Base-by-base conservation (phyloP, 2,888 invertebrate genomes). In the Baccha elongata region DNA sequence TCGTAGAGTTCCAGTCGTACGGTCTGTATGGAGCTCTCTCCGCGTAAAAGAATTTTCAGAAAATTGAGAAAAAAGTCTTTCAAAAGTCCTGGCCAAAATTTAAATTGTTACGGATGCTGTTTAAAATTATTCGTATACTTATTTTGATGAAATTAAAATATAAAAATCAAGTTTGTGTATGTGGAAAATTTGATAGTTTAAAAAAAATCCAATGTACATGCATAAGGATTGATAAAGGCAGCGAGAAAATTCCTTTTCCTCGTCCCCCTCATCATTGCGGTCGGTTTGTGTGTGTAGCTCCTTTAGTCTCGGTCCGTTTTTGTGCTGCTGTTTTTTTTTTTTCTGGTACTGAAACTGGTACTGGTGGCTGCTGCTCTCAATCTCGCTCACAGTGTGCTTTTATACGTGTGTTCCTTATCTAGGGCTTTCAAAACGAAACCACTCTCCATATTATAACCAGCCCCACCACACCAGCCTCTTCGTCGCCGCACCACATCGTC, bases 1-100 rank as follows among this genome's bases (percentile, higher is more conserved):
- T 83, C 68, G 83, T 78, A 52, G 83, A 78, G 83, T 83, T 83
- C 83, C 83, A 83, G 78, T 83, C 67, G 78, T 83, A 73, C 83
- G 83, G 83, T 78, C 83, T 83, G 83, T 73, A 83, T 83, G 83
- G 83, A 83, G 83, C 73, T 83, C 83, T 78, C 78, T 73, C 78
- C 78, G 83, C 83, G 83, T 78, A 72, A 83, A 72, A 78, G 78
- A 40, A 73, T 78, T 73, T 83, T 83, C 62, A 83, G 55, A 78
- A 83, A 83, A 58, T 73, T 78, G 42, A 83, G 83, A 55, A 83
- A 83, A 73, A 83, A 83, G 64, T 58, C 50, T 19, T 68, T 21
- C 53, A 60, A 35, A 60, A 37, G 53, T 15, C 35, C 37, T 44
- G 13, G 19, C 6, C 29, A 13, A 26, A 10, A 10, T 19, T 37